phyloP scores from a whole-genome alignment of 2,888 invertebrate genomes.

The Chironomus tentans region DNA sequence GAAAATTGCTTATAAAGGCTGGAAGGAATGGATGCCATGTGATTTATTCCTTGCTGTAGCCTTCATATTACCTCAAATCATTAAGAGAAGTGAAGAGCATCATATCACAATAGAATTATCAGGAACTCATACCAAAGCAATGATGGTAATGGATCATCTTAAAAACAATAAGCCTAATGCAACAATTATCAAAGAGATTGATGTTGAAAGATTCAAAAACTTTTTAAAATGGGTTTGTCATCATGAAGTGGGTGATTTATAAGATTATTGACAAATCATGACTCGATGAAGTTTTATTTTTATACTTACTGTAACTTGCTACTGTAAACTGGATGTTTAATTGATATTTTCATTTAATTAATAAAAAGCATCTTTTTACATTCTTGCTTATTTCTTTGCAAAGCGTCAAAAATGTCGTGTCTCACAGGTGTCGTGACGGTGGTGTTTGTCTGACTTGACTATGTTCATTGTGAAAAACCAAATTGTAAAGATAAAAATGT shows the following conservation, averaged over 20 bases:
- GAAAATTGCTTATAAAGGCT: slow-evolving; percentile 33
- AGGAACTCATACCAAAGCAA: slow-evolving; percentile 52
- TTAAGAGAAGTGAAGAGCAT: slow-evolving; percentile 35
- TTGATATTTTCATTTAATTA: too few species aligned
- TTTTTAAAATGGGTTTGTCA: slow-evolving; percentile 43
- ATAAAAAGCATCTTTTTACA: too few species aligned
- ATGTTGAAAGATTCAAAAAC: slow-evolving; percentile 44
- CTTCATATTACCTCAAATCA: slow-evolving; percentile 42
- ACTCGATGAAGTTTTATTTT: background rate
- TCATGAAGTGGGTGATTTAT: slow-evolving; percentile 28
- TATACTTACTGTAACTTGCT: too few species aligned
- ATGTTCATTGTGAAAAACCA: too few species aligned
- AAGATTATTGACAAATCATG: background rate
- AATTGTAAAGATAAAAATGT: too few species aligned
- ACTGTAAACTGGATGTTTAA: too few species aligned
- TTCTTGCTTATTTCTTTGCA: too few species aligned
- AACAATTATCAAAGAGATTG: slow-evolving; percentile 42
- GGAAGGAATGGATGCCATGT: slow-evolving; percentile 41
- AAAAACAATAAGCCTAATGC: slow-evolving; percentile 40
- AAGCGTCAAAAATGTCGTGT: too few species aligned
- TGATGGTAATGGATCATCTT: slow-evolving; percentile 52
- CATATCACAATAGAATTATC: slow-evolving; percentile 51
- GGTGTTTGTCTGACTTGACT: too few species aligned
- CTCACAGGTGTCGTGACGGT: too few species aligned
- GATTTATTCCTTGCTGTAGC: slow-evolving; percentile 46